These are phyloP conservation scores for Dromius quadrimaculatus DNA, from an alignment of 2,888 invertebrate species.

Conservation along the genomic window DNA sequence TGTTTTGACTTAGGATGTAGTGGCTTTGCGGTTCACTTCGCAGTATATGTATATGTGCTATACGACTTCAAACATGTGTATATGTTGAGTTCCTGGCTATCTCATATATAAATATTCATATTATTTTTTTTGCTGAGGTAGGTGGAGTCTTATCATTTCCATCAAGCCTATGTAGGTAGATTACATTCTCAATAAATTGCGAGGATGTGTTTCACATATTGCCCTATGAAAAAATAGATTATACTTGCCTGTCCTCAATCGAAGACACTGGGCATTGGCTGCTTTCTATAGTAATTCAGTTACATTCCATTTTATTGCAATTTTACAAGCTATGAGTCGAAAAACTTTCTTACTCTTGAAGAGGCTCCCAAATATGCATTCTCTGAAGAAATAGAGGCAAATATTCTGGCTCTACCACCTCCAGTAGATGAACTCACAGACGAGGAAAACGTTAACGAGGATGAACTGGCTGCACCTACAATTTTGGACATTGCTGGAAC, in stretches of 20 bases:
- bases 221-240: conserved; percentile 15
- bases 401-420: conserved; percentile 55
- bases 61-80: conserved; percentile 17
- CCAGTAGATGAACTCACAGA: conserved; percentile 55
- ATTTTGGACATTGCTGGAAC: too few species aligned
- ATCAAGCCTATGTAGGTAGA: conserved; percentile 37
- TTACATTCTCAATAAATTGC: conserved; percentile 34
- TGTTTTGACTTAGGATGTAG: conserved; percentile 19
- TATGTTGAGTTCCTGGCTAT: conserved; percentile 19
- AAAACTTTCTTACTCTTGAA: conserved; percentile 52
- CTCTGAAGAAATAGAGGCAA: conserved; percentile 55
- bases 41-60: conserved; percentile 1
- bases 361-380: conserved; percentile 53
- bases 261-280: conserved; percentile 39
- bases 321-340: conserved; percentile 26
- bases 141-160: conserved; percentile 19
- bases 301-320: conserved; percentile 25
- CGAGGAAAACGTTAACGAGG: conserved; percentile 54
- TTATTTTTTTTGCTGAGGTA: conserved; percentile 31
- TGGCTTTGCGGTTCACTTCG: neutral
- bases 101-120: conserved; percentile 36
- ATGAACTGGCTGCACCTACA: conserved; percentile 50
- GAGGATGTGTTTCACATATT: neutral
- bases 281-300: conserved; percentile 7
- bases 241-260: conserved; percentile 32